These are phyloP conservation scores for Xiphophorus couchianus DNA, from an alignment of 2,113 vertebrate species.

Conservation along the genomic window DNA sequence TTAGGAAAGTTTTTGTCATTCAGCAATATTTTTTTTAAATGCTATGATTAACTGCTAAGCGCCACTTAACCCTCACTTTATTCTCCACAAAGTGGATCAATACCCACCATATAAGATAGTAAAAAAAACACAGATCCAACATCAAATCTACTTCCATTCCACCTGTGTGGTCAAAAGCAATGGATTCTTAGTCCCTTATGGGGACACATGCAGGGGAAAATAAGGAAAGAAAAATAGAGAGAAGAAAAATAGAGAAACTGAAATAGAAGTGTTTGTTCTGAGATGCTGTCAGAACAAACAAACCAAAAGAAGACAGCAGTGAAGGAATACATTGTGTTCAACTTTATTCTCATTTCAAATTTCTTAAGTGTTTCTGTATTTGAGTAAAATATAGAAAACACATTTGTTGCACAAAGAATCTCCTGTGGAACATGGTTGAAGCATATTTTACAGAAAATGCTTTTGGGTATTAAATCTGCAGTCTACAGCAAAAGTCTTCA, in stretches of 20 bases:
- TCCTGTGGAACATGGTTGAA: slow-evolving; percentile 17
- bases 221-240: slow-evolving; percentile 29
- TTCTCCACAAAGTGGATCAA: slow-evolving; percentile 42
- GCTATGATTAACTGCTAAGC: no score
- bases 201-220: slow-evolving; percentile 6
- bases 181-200: slow-evolving; percentile 38
- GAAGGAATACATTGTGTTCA: slow-evolving; percentile 22
- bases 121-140: slow-evolving; percentile 37
- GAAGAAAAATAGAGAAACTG: slow-evolving; percentile 16
- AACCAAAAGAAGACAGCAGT: slow-evolving; percentile 21
- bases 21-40: no score
- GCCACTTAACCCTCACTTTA: no score
- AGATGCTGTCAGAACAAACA: slow-evolving; percentile 31
- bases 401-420: slow-evolving; percentile 30
- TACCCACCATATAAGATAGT: slow-evolving; percentile 44
- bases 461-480: neutral
- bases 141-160: slow-evolving; percentile 44
- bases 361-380: slow-evolving; percentile 39
- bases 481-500: neutral
- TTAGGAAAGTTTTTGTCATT: no score
- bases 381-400: slow-evolving; percentile 40
- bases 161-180: slow-evolving; percentile 60
- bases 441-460: neutral
- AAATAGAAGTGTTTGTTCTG: slow-evolving; percentile 17
- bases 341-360: slow-evolving; percentile 56